Conservation (phyloP, 2,888 invertebrate species). For the Helicoverpa assulta region DNA sequence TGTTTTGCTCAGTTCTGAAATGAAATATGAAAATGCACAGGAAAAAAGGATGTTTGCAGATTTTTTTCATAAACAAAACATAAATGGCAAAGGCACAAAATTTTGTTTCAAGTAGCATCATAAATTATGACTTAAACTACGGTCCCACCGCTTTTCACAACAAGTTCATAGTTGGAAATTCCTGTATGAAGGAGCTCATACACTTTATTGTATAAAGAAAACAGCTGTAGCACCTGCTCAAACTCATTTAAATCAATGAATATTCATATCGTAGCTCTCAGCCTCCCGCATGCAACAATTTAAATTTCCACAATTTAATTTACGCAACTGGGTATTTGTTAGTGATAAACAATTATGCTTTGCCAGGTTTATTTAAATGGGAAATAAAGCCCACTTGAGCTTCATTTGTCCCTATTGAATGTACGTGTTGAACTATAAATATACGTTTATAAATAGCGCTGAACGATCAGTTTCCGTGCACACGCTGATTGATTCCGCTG, state of each 20-base stretch:
- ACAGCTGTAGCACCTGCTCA: conserved; percentile 53
- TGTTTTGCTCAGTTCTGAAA: conserved; percentile 3
- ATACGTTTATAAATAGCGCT: conserved; percentile 9
- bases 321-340: conserved; percentile 33
- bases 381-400: conserved; percentile 29
- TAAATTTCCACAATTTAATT: conserved; percentile 54
- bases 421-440: conserved; percentile 32
- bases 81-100: background rate
- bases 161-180: conserved; percentile 52
- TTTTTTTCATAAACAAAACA: conserved; percentile 14
- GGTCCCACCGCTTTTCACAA: conserved; percentile 4
- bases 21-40: conserved; percentile 1
- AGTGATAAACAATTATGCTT: conserved; percentile 45
- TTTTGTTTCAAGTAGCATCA: conserved; percentile 32
- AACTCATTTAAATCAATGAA: conserved; percentile 65
- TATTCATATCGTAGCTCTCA: conserved; percentile 64
- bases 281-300: conserved; percentile 60
- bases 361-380: conserved; percentile 35
- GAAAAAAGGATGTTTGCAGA: conserved; percentile 8
- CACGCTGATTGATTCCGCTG: conserved; percentile 27
- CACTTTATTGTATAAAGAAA: conserved; percentile 64
- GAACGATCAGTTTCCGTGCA: conserved; percentile 17
- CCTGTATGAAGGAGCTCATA: conserved; percentile 63
- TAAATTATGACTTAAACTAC: conserved; percentile 24
- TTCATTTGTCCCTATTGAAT: conserved; percentile 20